Evolutionary conservation across 1,140 invertebrate species (phyloP).

Genomic region (Oryzaephilus surinamensis): DNA sequence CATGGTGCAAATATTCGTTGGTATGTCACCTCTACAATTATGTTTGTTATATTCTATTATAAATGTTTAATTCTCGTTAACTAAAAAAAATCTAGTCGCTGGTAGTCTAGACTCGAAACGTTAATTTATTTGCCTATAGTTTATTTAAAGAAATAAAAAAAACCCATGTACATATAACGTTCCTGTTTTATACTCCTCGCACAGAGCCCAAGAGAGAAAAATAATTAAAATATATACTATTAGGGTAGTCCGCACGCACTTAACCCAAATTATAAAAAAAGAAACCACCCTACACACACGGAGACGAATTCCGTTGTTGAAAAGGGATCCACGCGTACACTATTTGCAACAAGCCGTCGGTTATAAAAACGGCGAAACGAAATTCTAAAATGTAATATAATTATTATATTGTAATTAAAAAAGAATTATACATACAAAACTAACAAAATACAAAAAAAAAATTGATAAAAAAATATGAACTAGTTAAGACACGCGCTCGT

Average conservation of each 20-base stretch:
- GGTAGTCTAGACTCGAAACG: constrained; percentile 13
- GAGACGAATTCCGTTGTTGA: too few relatives aligned
- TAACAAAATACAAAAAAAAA: too few relatives aligned
- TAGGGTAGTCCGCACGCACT: constrained; percentile 26
- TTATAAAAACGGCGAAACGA: constrained; percentile 31
- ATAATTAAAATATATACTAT: constrained; percentile 15
- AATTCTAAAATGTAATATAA: constrained; percentile 37
- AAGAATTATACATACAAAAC: too few relatives aligned
- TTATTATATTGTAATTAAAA: too few relatives aligned
- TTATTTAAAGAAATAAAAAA: background rate
- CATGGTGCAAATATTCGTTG: constrained; percentile 1
- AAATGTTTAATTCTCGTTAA: constrained; percentile 16
- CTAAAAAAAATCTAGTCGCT: constrained; percentile 11
- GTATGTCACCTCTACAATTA: background rate
- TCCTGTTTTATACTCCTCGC: constrained; percentile 31
- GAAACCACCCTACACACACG: constrained; percentile 14
- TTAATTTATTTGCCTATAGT: background rate
- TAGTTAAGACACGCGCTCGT: constrained; percentile 26
- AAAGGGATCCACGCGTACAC: constrained; percentile 20
- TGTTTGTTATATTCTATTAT: constrained; percentile 6
- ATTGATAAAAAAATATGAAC: constrained; percentile 20
- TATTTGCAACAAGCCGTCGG: constrained; percentile 16
- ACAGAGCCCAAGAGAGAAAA: constrained; percentile 17
- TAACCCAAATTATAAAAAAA: constrained; percentile 8
- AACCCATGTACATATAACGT: constrained; percentile 24